phyloP scores from a whole-genome alignment of 2,888 invertebrate genomes.

The Mycalesis mineus region DNA sequence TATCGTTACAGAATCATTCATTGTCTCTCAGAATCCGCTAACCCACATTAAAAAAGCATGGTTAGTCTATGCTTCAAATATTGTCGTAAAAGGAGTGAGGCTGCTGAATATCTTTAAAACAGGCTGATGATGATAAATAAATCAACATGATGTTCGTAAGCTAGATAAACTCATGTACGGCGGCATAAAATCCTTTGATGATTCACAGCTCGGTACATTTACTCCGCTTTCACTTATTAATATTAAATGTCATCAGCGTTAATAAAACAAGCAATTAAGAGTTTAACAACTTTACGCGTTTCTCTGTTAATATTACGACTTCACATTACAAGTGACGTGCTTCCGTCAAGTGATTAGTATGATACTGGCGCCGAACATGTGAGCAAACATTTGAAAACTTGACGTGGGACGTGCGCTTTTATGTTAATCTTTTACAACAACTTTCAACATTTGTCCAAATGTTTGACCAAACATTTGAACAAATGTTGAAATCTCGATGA shows the following conservation, averaged over 20 bases:
- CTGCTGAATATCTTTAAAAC: not conserved
- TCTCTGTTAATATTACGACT: conserved; percentile 25
- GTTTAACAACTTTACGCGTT: conserved; percentile 22
- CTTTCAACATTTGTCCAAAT: not conserved
- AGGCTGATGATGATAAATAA: not conserved
- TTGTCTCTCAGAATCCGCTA: not conserved
- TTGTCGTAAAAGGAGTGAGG: too few species aligned
- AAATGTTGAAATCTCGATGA: too few species aligned
- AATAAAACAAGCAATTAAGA: conserved; percentile 22
- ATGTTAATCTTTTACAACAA: too few species aligned
- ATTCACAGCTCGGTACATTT: conserved; percentile 15
- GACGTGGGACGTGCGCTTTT: not conserved
- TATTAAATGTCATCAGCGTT: conserved; percentile 21
- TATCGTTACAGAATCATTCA: too few species aligned
- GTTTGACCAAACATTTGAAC: not conserved
- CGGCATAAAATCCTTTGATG: conserved; percentile 5
- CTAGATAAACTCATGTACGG: not conserved
- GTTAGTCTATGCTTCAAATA: not conserved
- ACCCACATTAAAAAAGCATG: not conserved
- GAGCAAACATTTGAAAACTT: not conserved
- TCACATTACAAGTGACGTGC: not conserved
- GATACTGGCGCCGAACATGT: not conserved
- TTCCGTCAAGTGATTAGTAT: conserved; percentile 3
- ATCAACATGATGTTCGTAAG: not conserved
- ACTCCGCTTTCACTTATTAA: conserved; percentile 23